A percentile compares a stretch with the other conserved stretches of the same genome.
Conservation (phyloP, 2,113 vertebrate species). For the Salvelinus sp. region DNA sequence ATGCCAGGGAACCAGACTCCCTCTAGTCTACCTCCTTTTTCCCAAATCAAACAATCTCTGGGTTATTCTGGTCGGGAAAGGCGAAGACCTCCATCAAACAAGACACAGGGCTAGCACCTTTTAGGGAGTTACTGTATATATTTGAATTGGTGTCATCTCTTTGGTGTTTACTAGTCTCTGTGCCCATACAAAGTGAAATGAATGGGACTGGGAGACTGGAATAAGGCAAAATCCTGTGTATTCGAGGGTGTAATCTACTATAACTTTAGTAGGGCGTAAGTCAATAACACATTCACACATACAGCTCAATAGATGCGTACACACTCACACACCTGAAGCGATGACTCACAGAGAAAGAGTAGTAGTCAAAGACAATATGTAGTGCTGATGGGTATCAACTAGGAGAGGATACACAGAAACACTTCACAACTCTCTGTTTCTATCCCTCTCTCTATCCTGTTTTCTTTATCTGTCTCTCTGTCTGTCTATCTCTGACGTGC, state of each 20-base stretch:
- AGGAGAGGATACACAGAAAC: not conserved
- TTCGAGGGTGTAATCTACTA: slow-evolving; percentile 36
- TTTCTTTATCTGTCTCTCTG: not conserved
- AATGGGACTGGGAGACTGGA: slow-evolving; percentile 22
- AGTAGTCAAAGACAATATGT: not conserved
- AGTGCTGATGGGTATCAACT: not conserved
- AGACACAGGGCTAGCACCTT: not conserved
- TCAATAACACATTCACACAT: not conserved
- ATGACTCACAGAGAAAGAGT: not conserved
- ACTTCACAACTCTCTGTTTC: not conserved
- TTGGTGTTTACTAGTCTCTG: slow-evolving; percentile 18
- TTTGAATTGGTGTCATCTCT: not conserved
- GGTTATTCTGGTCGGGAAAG: not conserved
- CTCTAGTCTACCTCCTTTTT: no score
- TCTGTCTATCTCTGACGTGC: not conserved
- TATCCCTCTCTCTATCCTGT: not conserved
- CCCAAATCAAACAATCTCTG: not conserved
- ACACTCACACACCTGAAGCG: not conserved
- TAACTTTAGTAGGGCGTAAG: slow-evolving; percentile 1
- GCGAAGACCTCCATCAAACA: not conserved
- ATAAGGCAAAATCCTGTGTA: slow-evolving; percentile 20
- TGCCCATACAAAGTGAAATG: slow-evolving; percentile 7
- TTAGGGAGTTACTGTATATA: not conserved
- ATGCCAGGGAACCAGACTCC: not conserved
- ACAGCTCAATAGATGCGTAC: not conserved